These are phyloP conservation scores for Polyommatus iphigenia DNA, from an alignment of 2,888 invertebrate genomes.

Conservation along the genomic window DNA sequence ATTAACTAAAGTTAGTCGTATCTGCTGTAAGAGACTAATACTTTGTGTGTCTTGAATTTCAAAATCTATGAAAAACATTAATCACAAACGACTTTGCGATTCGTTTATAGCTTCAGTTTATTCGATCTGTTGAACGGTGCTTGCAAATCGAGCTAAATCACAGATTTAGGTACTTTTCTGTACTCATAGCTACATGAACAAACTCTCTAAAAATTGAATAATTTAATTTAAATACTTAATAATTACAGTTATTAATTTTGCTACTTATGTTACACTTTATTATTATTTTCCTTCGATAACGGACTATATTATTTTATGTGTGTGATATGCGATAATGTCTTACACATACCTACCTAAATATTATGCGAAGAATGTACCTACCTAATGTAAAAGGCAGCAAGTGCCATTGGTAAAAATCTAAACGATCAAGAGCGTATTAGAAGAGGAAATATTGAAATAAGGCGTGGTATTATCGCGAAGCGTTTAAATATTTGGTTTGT, in stretches of 20 bases:
- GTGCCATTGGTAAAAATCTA: background rate
- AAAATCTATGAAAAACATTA: background rate
- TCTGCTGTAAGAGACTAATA: conserved; percentile 31
- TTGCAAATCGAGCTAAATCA: background rate
- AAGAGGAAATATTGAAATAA: background rate
- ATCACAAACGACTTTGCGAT: background rate
- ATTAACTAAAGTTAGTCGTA: conserved; percentile 18
- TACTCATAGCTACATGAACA: background rate
- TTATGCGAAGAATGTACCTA: background rate
- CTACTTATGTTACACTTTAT: background rate
- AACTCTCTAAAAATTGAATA: background rate
- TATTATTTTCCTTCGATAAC: background rate
- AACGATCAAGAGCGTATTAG: background rate
- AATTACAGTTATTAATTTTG: background rate
- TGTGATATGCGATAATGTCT: background rate
- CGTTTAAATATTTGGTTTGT: background rate
- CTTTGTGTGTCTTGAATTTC: conserved; percentile 14
- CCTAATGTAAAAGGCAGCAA: background rate
- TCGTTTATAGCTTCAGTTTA: background rate
- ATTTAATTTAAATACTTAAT: background rate
- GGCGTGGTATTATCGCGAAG: background rate
- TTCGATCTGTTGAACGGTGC: background rate
- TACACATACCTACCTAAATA: too few relatives aligned
- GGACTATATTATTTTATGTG: background rate
- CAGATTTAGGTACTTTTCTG: background rate